phyloP scores from a whole-genome alignment of 2,113 vertebrate genomes.

The Lates calcarifer region DNA sequence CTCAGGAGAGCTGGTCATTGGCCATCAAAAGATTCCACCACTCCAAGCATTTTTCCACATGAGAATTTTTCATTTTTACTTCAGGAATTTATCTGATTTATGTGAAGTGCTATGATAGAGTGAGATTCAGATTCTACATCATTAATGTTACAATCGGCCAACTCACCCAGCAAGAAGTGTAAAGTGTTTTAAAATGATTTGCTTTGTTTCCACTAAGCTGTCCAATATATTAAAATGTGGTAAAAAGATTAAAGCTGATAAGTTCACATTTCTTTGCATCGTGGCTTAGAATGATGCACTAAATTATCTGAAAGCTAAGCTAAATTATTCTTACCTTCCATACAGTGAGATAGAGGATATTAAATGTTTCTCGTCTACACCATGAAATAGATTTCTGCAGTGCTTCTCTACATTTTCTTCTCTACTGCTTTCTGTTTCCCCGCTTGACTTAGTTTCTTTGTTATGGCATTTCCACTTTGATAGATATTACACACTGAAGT shows the following conservation, averaged over 20 bases:
- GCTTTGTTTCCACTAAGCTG: not conserved
- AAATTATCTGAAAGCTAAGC: not conserved
- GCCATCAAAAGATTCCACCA: not conserved
- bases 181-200: not conserved
- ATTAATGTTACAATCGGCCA: not conserved
- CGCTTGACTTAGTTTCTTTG: slow-evolving; percentile 26
- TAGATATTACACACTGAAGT: not conserved
- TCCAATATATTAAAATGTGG: not conserved
- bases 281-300: not conserved
- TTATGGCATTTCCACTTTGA: not conserved
- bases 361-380: slow-evolving; percentile 2
- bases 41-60: not conserved
- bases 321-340: not conserved
- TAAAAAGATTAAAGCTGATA: not conserved
- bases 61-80: slow-evolving; percentile 12
- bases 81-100: slow-evolving; percentile 22
- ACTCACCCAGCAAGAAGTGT: not conserved
- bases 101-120: not conserved
- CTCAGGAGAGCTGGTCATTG: slow-evolving; percentile 34
- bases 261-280: not conserved
- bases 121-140: not conserved
- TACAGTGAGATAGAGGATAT: not conserved
- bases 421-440: slow-evolving; percentile 3
- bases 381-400: slow-evolving; percentile 22
- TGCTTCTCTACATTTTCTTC: slow-evolving; percentile 8